These are phyloP conservation scores for Plectropomus leopardus DNA, from an alignment of 2,113 vertebrate genomes.

Conservation along the genomic window DNA sequence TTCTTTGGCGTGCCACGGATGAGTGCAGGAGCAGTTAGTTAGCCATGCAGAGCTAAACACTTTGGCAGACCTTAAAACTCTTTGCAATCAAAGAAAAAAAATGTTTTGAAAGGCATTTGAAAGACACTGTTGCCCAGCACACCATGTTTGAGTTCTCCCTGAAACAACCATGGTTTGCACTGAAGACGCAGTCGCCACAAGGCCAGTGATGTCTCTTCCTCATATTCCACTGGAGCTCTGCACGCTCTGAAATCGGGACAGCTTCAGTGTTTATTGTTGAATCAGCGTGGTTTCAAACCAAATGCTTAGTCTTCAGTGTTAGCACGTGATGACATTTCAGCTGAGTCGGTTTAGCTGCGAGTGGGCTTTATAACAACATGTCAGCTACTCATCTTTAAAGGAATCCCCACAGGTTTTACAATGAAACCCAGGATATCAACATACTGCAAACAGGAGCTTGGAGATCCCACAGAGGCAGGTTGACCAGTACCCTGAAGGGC, in stretches of 20 bases:
- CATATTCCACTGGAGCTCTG: background rate
- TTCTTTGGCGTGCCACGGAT: background rate
- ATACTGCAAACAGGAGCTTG: background rate
- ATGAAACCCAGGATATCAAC: background rate
- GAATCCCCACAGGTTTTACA: background rate
- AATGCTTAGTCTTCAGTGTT: background rate
- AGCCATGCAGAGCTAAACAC: background rate
- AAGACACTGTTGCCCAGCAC: no score
- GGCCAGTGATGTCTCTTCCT: background rate
- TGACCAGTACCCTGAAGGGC: slow-evolving; percentile 15
- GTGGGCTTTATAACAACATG: background rate
- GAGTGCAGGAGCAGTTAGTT: slow-evolving; percentile 6
- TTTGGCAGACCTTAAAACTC: slow-evolving; percentile 22
- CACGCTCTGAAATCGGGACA: background rate
- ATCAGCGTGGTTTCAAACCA: slow-evolving; percentile 1
- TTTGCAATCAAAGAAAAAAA: background rate
- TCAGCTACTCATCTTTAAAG: background rate
- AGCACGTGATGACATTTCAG: slow-evolving; percentile 16
- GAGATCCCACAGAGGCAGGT: background rate
- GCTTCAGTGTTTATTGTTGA: background rate
- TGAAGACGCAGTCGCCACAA: background rate
- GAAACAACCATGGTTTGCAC: slow-evolving; percentile 8
- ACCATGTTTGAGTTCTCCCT: slow-evolving; percentile 24
- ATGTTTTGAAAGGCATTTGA: slow-evolving; percentile 11
- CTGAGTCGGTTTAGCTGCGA: background rate